A percentile compares a stretch with the other conserved stretches of the same genome.
These are phyloP conservation scores for Pelobates cultripes DNA, from an alignment of 2,797 vertebrate species.

Conservation along the genomic window DNA sequence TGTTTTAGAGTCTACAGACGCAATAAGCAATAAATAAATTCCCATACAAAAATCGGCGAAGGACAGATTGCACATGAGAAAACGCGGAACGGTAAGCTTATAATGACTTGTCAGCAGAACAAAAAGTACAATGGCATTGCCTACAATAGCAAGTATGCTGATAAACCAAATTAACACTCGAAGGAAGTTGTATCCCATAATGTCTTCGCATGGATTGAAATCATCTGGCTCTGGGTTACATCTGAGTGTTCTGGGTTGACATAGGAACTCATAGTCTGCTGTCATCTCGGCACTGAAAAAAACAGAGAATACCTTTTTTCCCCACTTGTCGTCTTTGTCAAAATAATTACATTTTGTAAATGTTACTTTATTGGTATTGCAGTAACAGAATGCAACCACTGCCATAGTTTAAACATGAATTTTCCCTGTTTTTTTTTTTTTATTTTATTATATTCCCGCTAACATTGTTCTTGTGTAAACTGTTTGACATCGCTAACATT, in stretches of 20 bases:
- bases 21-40: constrained; percentile 88
- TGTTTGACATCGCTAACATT: too few species aligned
- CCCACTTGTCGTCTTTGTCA: too few species aligned
- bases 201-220: constrained; percentile 91
- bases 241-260: constrained; percentile 74
- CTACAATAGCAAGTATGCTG: constrained; percentile 77
- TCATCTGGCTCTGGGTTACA: constrained; percentile 85
- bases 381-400: too few species aligned
- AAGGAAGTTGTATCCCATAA: constrained; percentile 84
- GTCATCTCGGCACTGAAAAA: constrained; percentile 60
- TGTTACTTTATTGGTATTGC: too few species aligned
- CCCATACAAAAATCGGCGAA: constrained; percentile 93
- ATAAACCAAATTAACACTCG: constrained; percentile 87
- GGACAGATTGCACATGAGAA: constrained; percentile 92
- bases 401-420: too few species aligned
- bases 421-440: too few species aligned
- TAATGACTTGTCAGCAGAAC: constrained; percentile 81
- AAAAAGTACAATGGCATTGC: constrained; percentile 82
- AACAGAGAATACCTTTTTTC: not conserved
- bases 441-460: too few species aligned
- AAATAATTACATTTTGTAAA: not conserved
- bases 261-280: constrained; percentile 74
- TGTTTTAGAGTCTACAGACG: constrained; percentile 81
- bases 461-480: too few species aligned
- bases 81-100: constrained; percentile 85